Evolutionary conservation across 1,140 invertebrate genomes (phyloP), one percentile per base, ranked within the genome.

Genomic region (Armadillidium nasatum): DNA sequence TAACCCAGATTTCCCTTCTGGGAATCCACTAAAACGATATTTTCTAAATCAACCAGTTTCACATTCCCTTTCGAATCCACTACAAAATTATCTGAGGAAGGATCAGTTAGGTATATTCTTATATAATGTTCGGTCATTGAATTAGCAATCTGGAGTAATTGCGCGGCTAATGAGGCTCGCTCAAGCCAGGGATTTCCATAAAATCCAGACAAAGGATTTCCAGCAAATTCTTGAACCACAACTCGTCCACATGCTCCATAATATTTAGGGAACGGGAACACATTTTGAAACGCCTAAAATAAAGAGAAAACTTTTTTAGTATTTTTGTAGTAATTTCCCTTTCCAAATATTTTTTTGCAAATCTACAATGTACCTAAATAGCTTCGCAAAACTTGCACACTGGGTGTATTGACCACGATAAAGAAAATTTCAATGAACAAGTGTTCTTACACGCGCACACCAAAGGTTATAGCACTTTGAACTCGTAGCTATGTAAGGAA

Each of bases 221-320:
- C 86, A 21, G 82, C 82, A 80, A 85, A 82, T 68, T 85, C 84
- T 46, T 84, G 83, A 7, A 85, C 83, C 75, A 86, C 80, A 10
- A 83, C 83, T 44, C 86, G 79, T 4, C 86, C 86, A 83, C 86
- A 87, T 0, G 85, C 83, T 15, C 86, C 86, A 74, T 81, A 80
- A 74, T 86, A 85, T 50, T 81, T 77, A 44, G 86, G 86, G 76
- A 87, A 86, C 77, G 85, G 86, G 84, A 84, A 44, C 4, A 71
- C 68, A 46, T 73, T 45, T 46, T 69, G 72, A 10, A 74, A 70
- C 74, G 75, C 69, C 11, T 72, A 78, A 19, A n/a, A 15, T 23
- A 72, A 72, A 67, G 21, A 71, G 33, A 43, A 13, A 22, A 50
- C 13, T 21, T 22, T 10, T 54, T 66, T 10, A 44, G 2, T n/a